Evolutionary conservation across 1,140 invertebrate genomes (phyloP), one percentile per base, ranked within the genome.

Genomic region (Pseudobourletiella spinata): DNA sequence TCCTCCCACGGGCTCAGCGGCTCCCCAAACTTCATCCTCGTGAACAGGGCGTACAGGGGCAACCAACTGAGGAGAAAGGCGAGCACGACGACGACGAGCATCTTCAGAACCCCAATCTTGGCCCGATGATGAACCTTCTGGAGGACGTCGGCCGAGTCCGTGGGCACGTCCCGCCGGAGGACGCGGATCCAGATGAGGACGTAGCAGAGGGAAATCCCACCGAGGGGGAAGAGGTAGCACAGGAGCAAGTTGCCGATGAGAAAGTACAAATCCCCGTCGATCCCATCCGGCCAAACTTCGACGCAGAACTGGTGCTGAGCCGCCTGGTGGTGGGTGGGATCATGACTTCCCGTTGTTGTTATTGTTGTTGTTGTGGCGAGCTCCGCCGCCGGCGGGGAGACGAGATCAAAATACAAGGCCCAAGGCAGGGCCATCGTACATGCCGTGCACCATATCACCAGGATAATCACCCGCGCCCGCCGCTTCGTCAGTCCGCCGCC

Each of bases 51-150:
- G 77, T 98, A 97, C 11, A 98, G 80, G 0, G 95, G 95, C 64
- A 95, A 78, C 95, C 95, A 98, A 18, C 91, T 95, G 0, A 95
- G 75, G 0, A 94, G 89, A 75, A 98, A 98, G 0, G 96, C 78
- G 16, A 95, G 86, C 2, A 97, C 92, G 0, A 98, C 94, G 0
- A 89, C 88, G 0, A 95, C 84, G 59, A 98, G 78, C 95, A 98
- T 98, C 76, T 96, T 95, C 3, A 97, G 87, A 20, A 96, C 94
- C 74, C 94, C 93, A 1, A 83, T 86, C 77, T 93, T 94, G 14
- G 89, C 91, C 75, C 91, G 89, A 71, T 93, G 89, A 74, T 91
- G 88, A 82, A 91, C 87, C 39, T 86, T 80, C 73, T 94, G 88
- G 83, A 92, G 90, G 72, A 91, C 87, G 26, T 55, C 52, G 0